Percentiles rank a stretch among this genome's conserved stretches.
Evolutionary conservation across 1,140 invertebrate species (phyloP).

Genomic region (Bombyx mori): ASM3026992v2 NC_085132.1:10311501-10312000

Average conservation of each 20-base stretch:
- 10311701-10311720: slow-evolving; percentile 92
- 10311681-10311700: slow-evolving; percentile 95
- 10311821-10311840: no score
- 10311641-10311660: slow-evolving; percentile 96
- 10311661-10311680: slow-evolving; percentile 98
- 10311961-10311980: no score
- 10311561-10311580: slow-evolving; percentile 89
- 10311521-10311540: slow-evolving; percentile 4
- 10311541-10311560: slow-evolving; percentile 84
- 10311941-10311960: no score
- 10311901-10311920: no score
- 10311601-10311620: slow-evolving; percentile 94
- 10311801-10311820: no score
- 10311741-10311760: slow-evolving; percentile 95
- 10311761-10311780: slow-evolving; percentile 32
- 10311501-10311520: not conserved
- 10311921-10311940: no score
- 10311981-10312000: no score
- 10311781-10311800: not conserved
- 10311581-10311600: slow-evolving; percentile 96
- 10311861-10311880: no score
- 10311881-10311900: no score
- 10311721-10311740: slow-evolving; percentile 94
- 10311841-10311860: no score
- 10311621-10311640: slow-evolving; percentile 84